Evolutionary conservation across 2,113 vertebrate genomes (phyloP), one percentile per base, ranked within the genome.

Genomic region (Aepyceros melampus): DNA sequence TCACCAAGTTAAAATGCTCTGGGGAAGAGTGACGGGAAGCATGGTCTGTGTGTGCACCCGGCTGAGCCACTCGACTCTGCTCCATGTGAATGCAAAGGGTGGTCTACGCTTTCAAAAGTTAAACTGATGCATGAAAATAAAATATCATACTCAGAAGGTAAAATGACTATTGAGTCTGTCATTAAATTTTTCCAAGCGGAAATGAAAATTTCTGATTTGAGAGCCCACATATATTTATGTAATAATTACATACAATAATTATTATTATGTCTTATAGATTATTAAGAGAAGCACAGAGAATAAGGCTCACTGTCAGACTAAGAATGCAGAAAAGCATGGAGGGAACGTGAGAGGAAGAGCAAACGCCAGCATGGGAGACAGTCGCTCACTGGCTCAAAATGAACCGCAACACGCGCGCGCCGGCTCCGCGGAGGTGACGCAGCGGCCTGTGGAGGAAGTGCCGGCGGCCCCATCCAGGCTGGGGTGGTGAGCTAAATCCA

Each of bases 361-460:
- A 45, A 8, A 45, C 25, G 4, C 74, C 74, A 27, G 4, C 25
- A 4, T 2, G 40, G 40, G 40, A 78, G 25, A 15, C 40, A 29
- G 74, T 9, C 6, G 40, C 21, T 76, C 15, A 7, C 40, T 78
- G 74, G 40, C 25, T 76, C 74, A 27, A 40, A 76, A 7, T 2
- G 23, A 76, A 8, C 23, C 23, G 2, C 23, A 4, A 16, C 40
- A 3, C 2, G 21, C 9, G 5, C 2, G 2, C 6, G 58, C 60
- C 1, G 29, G 14, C 13, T 15, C 29, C 1, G 62, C 2, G 4
- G 7, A 23, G n/a, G n/a, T 23, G 67, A 23, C n/a, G 21, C 67
- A 3, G 67, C 10, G 19, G 67, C n/a, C 17, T 31, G 33, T 0
- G 64, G 64, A 67, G 64, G 64, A 5, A 36, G 64, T 19, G 64